Evolutionary conservation across 2,113 vertebrate genomes (phyloP), one percentile per base, ranked within the genome.

Genomic region (Tonatia bakeri): DNA sequence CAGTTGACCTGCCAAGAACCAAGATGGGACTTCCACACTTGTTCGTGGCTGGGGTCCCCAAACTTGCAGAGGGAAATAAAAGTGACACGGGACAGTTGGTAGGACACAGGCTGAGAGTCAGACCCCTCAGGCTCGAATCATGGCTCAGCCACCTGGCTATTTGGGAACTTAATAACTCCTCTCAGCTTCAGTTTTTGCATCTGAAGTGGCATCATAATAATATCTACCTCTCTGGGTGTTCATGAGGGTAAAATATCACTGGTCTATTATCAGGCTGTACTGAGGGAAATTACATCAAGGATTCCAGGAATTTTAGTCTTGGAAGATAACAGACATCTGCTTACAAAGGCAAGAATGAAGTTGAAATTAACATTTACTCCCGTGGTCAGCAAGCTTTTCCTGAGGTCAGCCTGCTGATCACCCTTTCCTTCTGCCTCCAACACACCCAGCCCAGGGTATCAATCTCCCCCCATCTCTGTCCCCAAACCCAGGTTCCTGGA

Each of bases 341-440:
- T 79, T 26, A 56, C 70, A 50, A 83, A 83, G 52, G 72, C 47
- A 72, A 13, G 3, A 28, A 28, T 31, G 50, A 64, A 73, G 38
- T 43, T 36, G 26, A 82, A 82, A 76, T 33, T n/a, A 76, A 64
- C 43, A 20, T 43, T 45, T 26, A 13, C 5, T 75, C 26, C 40
- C 20, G 17, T 2, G 0, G n/a, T 13, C 38, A 26, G 20, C 2
- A 0, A 20, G 65, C 24, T 31, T 50, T 47, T 72, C n/a, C 38
- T 5, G 89, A 67, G 64, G 26, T 38, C 52, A 22, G 0, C 47
- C 40, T 26, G 33, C 43, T 14, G 36, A 38, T 6, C 0, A 0
- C 7, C 15, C 75, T 69, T 67, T 33, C 0, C 15, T 38, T 36
- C 65, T 36, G 45, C 77, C n/a, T 77, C 70, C 0, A 0, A 36